phyloP scores from a whole-genome alignment of 2,113 vertebrate genomes.

The Seriola dumerili region DNA sequence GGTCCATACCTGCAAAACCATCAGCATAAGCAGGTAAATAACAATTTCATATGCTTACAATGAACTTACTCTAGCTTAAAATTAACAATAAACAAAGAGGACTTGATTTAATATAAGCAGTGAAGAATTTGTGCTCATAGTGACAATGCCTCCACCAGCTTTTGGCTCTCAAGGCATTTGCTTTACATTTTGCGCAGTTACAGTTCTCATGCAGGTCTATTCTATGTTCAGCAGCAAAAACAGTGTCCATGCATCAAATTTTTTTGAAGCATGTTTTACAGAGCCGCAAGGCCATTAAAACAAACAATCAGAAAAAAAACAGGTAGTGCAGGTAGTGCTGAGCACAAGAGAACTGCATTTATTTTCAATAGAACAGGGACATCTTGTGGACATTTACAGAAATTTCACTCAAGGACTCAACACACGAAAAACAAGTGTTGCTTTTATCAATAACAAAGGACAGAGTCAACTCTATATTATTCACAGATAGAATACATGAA shows the following conservation, averaged over 20 bases:
- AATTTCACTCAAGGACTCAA: background rate
- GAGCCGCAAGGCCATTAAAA: constrained; percentile 14
- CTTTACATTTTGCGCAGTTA: constrained; percentile 1
- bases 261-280: constrained; percentile 22
- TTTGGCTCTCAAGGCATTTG: background rate
- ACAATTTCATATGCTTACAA: background rate
- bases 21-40: background rate
- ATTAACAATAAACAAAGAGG: background rate
- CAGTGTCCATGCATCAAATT: background rate
- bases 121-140: background rate
- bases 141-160: background rate
- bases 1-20: background rate
- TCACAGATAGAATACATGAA: background rate
- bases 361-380: constrained; percentile 49
- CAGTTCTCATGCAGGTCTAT: background rate
- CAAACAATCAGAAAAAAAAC: background rate
- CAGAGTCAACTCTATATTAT: no score
- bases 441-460: background rate
- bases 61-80: background rate
- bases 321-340: background rate
- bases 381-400: constrained; percentile 60
- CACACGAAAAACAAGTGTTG: background rate
- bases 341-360: background rate
- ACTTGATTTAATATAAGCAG: background rate
- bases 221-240: constrained; percentile 2